These are phyloP conservation scores for Diloba caeruleocephala DNA, from an alignment of 2,888 invertebrate genomes.

Conservation along the genomic window DNA sequence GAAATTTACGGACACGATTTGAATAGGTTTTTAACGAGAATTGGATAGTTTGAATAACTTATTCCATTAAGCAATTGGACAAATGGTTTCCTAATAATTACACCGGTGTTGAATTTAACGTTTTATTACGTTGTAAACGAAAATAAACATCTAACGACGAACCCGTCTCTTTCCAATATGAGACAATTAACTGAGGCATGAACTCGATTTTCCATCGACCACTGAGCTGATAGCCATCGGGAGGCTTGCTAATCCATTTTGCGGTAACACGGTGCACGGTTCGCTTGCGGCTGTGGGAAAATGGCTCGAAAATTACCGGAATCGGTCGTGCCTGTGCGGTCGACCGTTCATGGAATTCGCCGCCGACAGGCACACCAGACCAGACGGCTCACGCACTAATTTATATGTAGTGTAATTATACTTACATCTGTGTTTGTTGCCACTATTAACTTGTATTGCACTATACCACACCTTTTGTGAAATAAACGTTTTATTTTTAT, in stretches of 20 bases:
- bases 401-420: conserved; percentile 7
- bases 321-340: conserved; percentile 38
- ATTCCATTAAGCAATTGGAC: conserved; percentile 27
- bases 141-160: conserved; percentile 6
- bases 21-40: conserved; percentile 20
- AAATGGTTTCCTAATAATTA: conserved; percentile 9
- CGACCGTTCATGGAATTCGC: conserved; percentile 31
- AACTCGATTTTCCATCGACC: conserved; percentile 56
- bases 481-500: no score
- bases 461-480: no score
- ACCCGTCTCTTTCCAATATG: conserved; percentile 31
- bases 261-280: conserved; percentile 60
- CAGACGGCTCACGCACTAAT: conserved; percentile 22
- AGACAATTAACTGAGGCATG: conserved; percentile 50
- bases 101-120: no score
- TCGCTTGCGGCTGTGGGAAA: conserved; percentile 59
- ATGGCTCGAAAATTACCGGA: conserved; percentile 64
- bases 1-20: conserved; percentile 1
- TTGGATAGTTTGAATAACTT: conserved; percentile 15
- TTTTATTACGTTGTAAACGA: conserved; percentile 9
- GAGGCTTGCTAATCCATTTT: conserved; percentile 66
- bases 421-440: neutral
- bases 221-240: conserved; percentile 53
- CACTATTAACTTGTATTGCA: no score
- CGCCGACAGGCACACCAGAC: conserved; percentile 16